Percentiles rank a stretch among this genome's conserved stretches.
These are phyloP conservation scores for Hypselothyrea guttata DNA, from an alignment of 2,888 invertebrate species.

Conservation along the genomic window DNA sequence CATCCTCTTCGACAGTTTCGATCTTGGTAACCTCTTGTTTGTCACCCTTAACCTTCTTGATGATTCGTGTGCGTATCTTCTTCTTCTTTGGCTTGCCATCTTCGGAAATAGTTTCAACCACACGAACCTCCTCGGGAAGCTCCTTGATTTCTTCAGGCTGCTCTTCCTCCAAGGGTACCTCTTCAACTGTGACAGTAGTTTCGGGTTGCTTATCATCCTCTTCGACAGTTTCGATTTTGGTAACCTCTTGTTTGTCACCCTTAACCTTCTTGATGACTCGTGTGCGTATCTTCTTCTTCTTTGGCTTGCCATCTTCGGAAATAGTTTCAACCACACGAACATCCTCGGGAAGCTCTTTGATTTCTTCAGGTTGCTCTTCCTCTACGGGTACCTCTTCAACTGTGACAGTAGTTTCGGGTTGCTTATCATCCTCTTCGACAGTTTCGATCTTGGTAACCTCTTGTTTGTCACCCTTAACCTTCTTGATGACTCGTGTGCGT, in stretches of 20 bases:
- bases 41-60: conserved; percentile 20
- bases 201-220: conserved; percentile 2
- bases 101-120: conserved; percentile 11
- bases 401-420: conserved; percentile 27
- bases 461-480: conserved; percentile 39
- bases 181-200: conserved; percentile 1
- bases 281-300: conserved; percentile 31
- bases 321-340: conserved; percentile 25
- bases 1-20: conserved; percentile 21
- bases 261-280: conserved; percentile 34
- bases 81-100: conserved; percentile 18
- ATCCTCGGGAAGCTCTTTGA: conserved; percentile 26
- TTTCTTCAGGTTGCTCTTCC: conserved; percentile 10
- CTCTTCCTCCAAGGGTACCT: background rate
- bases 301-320: conserved; percentile 23
- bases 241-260: conserved; percentile 34
- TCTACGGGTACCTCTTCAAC: conserved; percentile 17
- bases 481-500: conserved; percentile 29
- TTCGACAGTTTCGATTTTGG: conserved; percentile 9
- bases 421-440: conserved; percentile 31
- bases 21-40: conserved; percentile 23
- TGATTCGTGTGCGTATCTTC: conserved; percentile 20
- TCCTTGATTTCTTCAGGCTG: conserved; percentile 10
- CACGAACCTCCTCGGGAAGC: conserved; percentile 17
- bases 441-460: conserved; percentile 40